Evolutionary conservation across 2,113 vertebrate genomes (phyloP).

Genomic region (Neolamprologus variostigma): DNA sequence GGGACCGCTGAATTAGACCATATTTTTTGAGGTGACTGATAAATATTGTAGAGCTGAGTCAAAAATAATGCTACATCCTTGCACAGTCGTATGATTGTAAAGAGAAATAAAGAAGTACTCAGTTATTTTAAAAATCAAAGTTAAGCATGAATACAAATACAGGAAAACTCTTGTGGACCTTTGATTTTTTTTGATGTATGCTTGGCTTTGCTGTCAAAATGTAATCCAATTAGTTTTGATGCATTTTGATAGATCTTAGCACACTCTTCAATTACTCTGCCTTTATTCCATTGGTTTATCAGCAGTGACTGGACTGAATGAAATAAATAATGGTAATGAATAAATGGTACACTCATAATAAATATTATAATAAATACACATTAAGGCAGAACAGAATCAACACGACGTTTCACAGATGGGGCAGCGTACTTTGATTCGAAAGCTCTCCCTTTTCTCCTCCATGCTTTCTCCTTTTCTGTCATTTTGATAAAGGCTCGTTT

Average conservation of each 20-base stretch:
- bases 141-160: not conserved
- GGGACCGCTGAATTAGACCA: not conserved
- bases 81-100: not conserved
- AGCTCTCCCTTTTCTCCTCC: not conserved
- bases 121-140: not conserved
- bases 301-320: not conserved
- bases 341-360: not conserved
- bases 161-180: not conserved
- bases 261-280: not conserved
- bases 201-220: not conserved
- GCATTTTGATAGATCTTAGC: not conserved
- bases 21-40: not conserved
- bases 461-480: not conserved
- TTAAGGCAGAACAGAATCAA: not conserved
- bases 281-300: not conserved
- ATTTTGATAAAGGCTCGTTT: not conserved
- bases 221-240: not conserved
- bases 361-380: not conserved
- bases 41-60: not conserved
- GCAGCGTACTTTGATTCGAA: not conserved
- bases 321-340: not conserved
- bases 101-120: not conserved
- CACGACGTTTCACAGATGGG: not conserved
- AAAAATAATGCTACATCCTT: not conserved
- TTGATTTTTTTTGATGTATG: rapidly evolving